Evolutionary conservation across 2,888 invertebrate genomes (phyloP).

Genomic region (Lordiphosa andalusiaca): DNA sequence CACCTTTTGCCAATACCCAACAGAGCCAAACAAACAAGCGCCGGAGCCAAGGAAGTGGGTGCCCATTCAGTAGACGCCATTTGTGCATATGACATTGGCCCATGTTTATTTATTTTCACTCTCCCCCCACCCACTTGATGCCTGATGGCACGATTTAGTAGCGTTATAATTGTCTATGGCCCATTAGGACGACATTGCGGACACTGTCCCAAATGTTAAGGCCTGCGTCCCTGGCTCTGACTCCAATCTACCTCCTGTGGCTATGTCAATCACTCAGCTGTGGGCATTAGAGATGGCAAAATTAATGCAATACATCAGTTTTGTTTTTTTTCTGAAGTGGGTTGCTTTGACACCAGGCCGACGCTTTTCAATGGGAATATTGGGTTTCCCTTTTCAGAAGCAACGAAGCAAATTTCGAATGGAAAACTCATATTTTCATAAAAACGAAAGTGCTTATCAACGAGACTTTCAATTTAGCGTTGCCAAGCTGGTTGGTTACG

Average conservation of each 20-base stretch:
- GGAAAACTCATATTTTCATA: no score
- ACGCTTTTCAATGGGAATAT: no score
- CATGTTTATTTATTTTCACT: conserved; percentile 39
- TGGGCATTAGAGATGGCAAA: conserved; percentile 28
- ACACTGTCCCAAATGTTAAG: conserved; percentile 4
- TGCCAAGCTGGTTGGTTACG: no score
- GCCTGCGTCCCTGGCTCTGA: conserved; percentile 18
- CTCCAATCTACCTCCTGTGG: conserved; percentile 40
- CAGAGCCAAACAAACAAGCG: conserved; percentile 22
- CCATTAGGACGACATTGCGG: conserved; percentile 48
- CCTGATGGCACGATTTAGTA: conserved; percentile 58
- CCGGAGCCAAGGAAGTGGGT: conserved; percentile 15
- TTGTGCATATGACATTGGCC: conserved; percentile 26
- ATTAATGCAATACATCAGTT: conserved; percentile 4
- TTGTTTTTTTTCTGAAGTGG: no score
- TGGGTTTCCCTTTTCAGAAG: no score
- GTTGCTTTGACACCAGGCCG: no score
- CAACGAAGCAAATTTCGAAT: no score
- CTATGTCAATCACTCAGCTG: conserved; percentile 54
- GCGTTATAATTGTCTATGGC: conserved; percentile 70
- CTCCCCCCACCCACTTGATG: conserved; percentile 6
- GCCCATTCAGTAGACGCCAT: conserved; percentile 7
- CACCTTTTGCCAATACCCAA: conserved; percentile 2
- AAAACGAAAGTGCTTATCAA: no score
- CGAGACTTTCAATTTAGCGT: no score